Percentiles rank a stretch among this genome's conserved stretches.
phyloP scores from a whole-genome alignment of 2,113 vertebrate species.

The Thamnophis sirtalis region DNA sequence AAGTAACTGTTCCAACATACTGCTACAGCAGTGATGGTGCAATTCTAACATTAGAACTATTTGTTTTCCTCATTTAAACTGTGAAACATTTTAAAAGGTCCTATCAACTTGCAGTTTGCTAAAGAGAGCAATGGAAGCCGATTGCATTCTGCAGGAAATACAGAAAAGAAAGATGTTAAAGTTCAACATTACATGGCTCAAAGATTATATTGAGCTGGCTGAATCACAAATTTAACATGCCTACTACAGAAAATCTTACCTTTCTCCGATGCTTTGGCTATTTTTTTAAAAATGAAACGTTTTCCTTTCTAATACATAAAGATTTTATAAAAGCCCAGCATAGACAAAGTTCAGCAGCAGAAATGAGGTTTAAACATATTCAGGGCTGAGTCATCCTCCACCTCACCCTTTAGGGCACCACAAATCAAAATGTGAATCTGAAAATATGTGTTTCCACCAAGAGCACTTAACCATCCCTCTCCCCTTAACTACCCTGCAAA shows the following conservation, averaged over 20 bases:
- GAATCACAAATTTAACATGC: background rate
- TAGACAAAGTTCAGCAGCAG: background rate
- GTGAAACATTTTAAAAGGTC: background rate
- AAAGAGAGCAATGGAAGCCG: background rate
- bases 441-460: background rate
- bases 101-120: background rate
- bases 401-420: background rate
- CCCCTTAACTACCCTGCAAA: too few species aligned
- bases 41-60: background rate
- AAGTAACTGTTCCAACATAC: slow-evolving; percentile 7
- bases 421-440: background rate
- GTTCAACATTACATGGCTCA: background rate
- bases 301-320: background rate
- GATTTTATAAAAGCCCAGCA: background rate
- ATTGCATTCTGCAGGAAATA: background rate
- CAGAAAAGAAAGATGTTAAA: background rate
- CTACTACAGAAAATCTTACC: background rate
- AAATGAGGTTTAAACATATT: background rate
- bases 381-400: background rate
- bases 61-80: background rate
- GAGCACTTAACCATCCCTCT: background rate
- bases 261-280: background rate
- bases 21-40: background rate
- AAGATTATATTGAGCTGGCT: background rate
- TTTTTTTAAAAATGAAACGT: background rate